phyloP scores from a whole-genome alignment of 2,113 vertebrate genomes.

The Anarhynchus alexandrinus region DNA sequence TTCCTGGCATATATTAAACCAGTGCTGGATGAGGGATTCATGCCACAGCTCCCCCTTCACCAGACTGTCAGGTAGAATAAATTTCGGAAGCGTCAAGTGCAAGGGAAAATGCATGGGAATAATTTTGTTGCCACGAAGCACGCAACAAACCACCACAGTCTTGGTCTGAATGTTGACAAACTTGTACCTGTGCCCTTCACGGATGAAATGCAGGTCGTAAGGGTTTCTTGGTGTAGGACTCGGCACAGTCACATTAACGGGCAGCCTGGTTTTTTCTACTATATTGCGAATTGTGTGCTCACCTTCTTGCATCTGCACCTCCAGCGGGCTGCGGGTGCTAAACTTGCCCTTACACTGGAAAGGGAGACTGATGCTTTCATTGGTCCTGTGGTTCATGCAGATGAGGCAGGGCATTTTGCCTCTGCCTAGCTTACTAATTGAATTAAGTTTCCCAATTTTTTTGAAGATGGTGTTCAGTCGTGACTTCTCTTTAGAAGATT shows the following conservation, averaged over 20 bases:
- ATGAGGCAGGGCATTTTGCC: slow-evolving; percentile 99
- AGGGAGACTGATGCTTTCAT: slow-evolving; percentile 96
- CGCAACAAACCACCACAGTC: slow-evolving; percentile 93
- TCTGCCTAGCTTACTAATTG: slow-evolving; percentile 90
- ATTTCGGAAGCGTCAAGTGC: slow-evolving; percentile 86
- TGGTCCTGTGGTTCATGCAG: slow-evolving; percentile 99
- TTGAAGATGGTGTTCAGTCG: slow-evolving; percentile 96
- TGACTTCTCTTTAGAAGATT: slow-evolving; percentile 93
- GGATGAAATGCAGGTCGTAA: slow-evolving; percentile 93
- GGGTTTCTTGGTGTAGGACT: slow-evolving; percentile 91
- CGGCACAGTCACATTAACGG: slow-evolving; percentile 93
- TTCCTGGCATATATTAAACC: slow-evolving; percentile 92
- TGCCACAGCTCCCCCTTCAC: slow-evolving; percentile 90
- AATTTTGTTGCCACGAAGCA: slow-evolving; percentile 88
- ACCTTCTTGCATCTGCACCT: slow-evolving; percentile 97
- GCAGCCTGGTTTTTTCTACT: slow-evolving; percentile 94
- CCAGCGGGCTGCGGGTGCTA: slow-evolving; percentile 93
- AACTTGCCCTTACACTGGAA: slow-evolving; percentile 98
- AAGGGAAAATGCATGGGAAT: slow-evolving; percentile 93
- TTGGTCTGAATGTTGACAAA: slow-evolving; percentile 97
- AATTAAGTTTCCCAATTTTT: slow-evolving; percentile 95
- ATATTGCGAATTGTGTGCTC: slow-evolving; percentile 97
- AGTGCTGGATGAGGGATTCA: slow-evolving; percentile 89
- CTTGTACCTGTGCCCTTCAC: slow-evolving; percentile 96
- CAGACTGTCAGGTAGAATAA: slow-evolving; percentile 87